Conservation (phyloP, 1,140 invertebrate species). For the Chlorops oryzae region DNA sequence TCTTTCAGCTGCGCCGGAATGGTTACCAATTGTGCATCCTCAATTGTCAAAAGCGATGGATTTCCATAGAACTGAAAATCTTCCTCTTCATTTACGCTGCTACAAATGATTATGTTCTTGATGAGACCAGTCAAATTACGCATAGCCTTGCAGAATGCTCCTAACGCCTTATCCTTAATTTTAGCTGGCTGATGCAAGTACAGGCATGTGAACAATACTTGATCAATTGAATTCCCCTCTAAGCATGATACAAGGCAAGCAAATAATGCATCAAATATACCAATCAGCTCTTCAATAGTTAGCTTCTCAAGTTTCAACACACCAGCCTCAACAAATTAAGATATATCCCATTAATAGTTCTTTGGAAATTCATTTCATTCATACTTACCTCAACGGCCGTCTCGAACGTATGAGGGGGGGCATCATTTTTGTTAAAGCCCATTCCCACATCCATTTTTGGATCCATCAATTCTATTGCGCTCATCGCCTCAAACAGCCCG, state of each 20-base stretch:
- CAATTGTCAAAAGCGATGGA: conserved; percentile 82
- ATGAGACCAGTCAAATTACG: conserved; percentile 89
- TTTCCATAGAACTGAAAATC: conserved; percentile 84
- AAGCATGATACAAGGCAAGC: conserved; percentile 91
- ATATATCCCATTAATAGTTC: too few relatives aligned
- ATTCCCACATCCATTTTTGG: conserved; percentile 99
- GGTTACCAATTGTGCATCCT: conserved; percentile 76
- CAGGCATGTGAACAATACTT: conserved; percentile 95
- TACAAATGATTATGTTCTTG: conserved; percentile 80
- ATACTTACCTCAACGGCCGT: conserved; percentile 76
- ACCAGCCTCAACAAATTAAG: conserved; percentile 64
- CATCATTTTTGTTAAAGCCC: conserved; percentile 82
- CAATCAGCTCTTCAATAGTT: conserved; percentile 65
- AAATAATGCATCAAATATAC: conserved; percentile 89
- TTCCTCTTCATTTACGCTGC: conserved; percentile 88
- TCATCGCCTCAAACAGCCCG: conserved; percentile 97
- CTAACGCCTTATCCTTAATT: conserved; percentile 77
- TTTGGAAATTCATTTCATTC: too few relatives aligned
- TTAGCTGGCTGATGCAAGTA: conserved; percentile 86
- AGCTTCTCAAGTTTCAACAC: conserved; percentile 75
- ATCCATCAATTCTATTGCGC: conserved; percentile 99
- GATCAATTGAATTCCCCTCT: conserved; percentile 90
- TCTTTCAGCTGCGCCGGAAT: conserved; percentile 79
- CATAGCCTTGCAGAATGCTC: conserved; percentile 79
- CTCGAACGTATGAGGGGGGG: conserved; percentile 81